Conservation (phyloP, 92 coral and sea anemone genomes). For the Paragorgia papillata region DNA sequence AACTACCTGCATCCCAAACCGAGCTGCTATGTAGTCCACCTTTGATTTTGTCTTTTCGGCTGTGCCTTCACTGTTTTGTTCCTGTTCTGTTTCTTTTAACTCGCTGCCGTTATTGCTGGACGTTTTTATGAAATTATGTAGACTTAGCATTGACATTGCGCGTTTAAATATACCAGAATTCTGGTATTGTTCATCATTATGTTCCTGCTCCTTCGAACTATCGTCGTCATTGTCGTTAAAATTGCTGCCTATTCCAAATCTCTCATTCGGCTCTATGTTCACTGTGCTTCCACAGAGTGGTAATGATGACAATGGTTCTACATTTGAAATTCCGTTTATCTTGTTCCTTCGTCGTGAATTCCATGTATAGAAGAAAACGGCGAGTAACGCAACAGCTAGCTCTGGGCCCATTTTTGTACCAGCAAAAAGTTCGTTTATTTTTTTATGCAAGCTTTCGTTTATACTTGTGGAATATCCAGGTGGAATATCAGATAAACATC, state of each 20-base stretch:
- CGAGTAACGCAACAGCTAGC: constrained; percentile 54
- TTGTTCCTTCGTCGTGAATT: constrained; percentile 47
- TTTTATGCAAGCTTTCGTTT: constrained; percentile 53
- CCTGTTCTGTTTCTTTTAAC: constrained; percentile 3
- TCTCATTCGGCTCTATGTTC: neutral
- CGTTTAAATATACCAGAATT: constrained; percentile 19
- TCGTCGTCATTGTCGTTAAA: neutral
- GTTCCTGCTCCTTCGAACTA: neutral
- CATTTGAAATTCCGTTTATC: constrained; percentile 41
- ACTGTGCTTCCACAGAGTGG: neutral
- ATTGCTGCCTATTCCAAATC: constrained; percentile 5
- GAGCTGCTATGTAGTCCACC: too few relatives aligned
- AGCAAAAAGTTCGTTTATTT: constrained; percentile 50
- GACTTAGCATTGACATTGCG: constrained; percentile 29
- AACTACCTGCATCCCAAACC: constrained; percentile 21
- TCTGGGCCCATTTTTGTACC: constrained; percentile 67
- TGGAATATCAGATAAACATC: constrained; percentile 52
- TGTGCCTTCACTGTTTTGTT: neutral
- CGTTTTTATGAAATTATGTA: constrained; percentile 1
- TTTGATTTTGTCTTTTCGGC: constrained; percentile 2
- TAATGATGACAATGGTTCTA: constrained; percentile 15
- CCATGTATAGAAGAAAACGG: constrained; percentile 49
- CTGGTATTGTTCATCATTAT: neutral
- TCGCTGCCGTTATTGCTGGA: neutral
- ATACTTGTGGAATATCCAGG: constrained; percentile 53